These are phyloP conservation scores for Hypocryptadius cinnamomeus DNA, from an alignment of 2,113 vertebrate species.

Conservation along the genomic window DNA sequence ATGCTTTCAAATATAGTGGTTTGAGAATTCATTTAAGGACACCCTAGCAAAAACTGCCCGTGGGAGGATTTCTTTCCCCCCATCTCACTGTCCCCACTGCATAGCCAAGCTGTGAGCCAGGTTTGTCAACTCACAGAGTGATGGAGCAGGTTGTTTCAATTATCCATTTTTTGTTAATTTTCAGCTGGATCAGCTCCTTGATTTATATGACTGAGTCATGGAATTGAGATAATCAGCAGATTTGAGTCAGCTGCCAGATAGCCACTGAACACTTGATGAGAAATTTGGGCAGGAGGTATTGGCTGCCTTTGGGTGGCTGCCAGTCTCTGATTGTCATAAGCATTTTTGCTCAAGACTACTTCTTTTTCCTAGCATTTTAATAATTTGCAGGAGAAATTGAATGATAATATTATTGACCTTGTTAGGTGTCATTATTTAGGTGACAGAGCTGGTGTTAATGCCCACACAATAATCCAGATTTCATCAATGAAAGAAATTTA, in stretches of 20 bases:
- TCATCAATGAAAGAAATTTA: background rate
- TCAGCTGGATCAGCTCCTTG: background rate
- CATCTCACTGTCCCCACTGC: background rate
- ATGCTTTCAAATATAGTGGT: background rate
- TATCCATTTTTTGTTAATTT: background rate
- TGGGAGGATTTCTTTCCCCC: background rate
- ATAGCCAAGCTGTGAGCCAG: background rate
- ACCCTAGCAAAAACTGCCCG: rapidly evolving
- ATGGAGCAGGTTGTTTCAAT: background rate
- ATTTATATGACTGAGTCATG: background rate
- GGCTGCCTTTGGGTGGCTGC: background rate
- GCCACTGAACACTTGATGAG: background rate
- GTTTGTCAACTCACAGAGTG: background rate
- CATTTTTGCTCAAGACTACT: background rate
- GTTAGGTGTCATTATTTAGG: background rate
- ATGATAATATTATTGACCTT: background rate
- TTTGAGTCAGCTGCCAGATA: background rate
- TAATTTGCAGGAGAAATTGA: background rate
- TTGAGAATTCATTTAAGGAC: background rate
- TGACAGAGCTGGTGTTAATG: background rate
- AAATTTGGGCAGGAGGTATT: background rate
- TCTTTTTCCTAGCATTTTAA: background rate
- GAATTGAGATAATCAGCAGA: background rate
- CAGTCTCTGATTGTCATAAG: background rate
- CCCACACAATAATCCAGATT: background rate